phyloP scores from a whole-genome alignment of 53 echinoderm and acorn worm species.

The Glandiceps talaboti region DNA sequence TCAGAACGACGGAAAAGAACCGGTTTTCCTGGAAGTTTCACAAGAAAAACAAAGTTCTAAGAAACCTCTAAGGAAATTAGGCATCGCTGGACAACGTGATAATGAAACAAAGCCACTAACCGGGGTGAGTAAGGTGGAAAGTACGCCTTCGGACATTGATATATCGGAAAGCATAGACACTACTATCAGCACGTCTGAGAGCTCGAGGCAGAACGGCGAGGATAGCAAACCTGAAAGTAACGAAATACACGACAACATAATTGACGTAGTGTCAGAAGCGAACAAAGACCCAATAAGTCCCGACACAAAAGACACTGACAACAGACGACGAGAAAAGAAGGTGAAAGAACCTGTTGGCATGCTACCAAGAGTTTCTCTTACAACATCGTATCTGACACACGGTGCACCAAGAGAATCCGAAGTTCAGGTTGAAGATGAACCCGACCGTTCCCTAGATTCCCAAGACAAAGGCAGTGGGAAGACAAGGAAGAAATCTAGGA shows the following conservation, averaged over 20 bases:
- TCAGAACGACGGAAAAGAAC: no score
- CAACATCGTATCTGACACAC: background rate
- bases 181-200: background rate
- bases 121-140: background rate
- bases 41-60: background rate
- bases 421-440: background rate
- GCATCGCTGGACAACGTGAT: background rate
- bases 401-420: background rate
- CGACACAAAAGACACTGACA: background rate
- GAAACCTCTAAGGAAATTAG: background rate
- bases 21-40: background rate
- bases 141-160: background rate
- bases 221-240: constrained; percentile 13
- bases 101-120: background rate
- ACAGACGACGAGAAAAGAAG: background rate
- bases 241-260: constrained; percentile 23
- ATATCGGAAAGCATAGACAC: no score
- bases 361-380: background rate
- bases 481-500: background rate
- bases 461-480: background rate
- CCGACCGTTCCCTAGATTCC: background rate
- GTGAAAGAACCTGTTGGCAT: background rate
- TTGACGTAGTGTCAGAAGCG: constrained; percentile 7
- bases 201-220: background rate
- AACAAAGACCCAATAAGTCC: background rate